Evolutionary conservation across 2,113 vertebrate genomes (phyloP).

Genomic region (Miniopterus natalensis): DNA sequence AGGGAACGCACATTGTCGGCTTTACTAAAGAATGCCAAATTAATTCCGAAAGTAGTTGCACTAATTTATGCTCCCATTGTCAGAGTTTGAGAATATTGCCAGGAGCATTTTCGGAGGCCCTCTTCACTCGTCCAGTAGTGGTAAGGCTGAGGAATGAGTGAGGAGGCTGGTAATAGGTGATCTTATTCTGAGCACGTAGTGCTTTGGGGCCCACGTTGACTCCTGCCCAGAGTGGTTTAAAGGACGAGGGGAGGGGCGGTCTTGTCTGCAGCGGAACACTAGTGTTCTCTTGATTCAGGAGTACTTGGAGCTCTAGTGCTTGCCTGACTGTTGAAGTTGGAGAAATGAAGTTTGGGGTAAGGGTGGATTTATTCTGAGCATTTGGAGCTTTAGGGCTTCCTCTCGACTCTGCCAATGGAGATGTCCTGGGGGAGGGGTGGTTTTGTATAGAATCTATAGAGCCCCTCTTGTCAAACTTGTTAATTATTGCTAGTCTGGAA

Average conservation of each 20-base stretch:
- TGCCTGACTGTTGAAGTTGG: neutral
- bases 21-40: constrained; percentile 22
- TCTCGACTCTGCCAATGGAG: neutral
- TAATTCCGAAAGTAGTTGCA: constrained; percentile 29
- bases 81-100: neutral
- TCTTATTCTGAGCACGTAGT: neutral
- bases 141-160: neutral
- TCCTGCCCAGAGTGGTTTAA: neutral
- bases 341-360: neutral
- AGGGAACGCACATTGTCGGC: neutral
- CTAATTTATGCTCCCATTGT: neutral
- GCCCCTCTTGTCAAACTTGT: neutral
- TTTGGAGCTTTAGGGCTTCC: neutral
- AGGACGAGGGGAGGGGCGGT: neutral
- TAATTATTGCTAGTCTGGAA: constrained; percentile 31
- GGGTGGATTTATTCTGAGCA: neutral
- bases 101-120: neutral
- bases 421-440: neutral
- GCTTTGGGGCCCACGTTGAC: neutral
- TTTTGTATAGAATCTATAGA: neutral
- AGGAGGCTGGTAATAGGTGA: neutral
- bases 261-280: neutral
- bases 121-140: neutral
- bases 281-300: neutral
- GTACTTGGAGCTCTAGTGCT: neutral